phyloP scores from a whole-genome alignment of 2,113 vertebrate species.

The Apus apus region DNA sequence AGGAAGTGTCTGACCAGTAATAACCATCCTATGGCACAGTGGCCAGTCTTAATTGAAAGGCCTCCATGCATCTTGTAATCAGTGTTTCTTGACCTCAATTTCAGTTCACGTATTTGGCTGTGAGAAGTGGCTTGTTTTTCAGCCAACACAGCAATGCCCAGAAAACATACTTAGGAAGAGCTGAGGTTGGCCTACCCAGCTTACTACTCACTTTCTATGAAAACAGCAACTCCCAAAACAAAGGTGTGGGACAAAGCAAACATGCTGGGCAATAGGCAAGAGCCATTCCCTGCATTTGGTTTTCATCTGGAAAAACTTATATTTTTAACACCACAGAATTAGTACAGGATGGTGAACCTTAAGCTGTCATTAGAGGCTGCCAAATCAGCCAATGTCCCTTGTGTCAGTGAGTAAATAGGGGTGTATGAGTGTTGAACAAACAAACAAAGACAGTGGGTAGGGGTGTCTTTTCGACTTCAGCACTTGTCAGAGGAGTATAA shows the following conservation, averaged over 20 bases:
- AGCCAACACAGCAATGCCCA: neutral
- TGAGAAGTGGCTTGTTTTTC: constrained; percentile 48
- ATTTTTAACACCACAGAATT: constrained; percentile 78
- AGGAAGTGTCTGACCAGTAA: constrained; percentile 72
- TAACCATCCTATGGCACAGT: neutral
- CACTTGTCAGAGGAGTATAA: neutral
- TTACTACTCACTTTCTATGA: neutral
- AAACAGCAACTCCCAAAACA: constrained; percentile 37
- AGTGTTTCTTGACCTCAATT: constrained; percentile 20
- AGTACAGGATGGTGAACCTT: constrained; percentile 56
- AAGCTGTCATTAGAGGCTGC: constrained; percentile 75
- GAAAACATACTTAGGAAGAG: neutral
- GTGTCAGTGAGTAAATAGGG: constrained; percentile 30
- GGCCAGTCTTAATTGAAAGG: constrained; percentile 53
- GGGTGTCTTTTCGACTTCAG: constrained; percentile 28
- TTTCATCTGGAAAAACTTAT: constrained; percentile 34
- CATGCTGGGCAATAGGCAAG: neutral
- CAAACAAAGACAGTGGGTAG: constrained; percentile 48
- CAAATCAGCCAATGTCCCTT: constrained; percentile 52
- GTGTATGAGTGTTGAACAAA: constrained; percentile 34
- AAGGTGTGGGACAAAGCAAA: constrained; percentile 40
- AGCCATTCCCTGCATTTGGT: neutral
- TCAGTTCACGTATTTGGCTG: constrained; percentile 34
- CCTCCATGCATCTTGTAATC: constrained; percentile 14
- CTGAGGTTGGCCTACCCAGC: neutral